A percentile compares a stretch with the other conserved stretches of the same genome.
These are phyloP conservation scores for Esperia sulphurella DNA, from an alignment of 2,888 invertebrate genomes.

Conservation along the genomic window DNA sequence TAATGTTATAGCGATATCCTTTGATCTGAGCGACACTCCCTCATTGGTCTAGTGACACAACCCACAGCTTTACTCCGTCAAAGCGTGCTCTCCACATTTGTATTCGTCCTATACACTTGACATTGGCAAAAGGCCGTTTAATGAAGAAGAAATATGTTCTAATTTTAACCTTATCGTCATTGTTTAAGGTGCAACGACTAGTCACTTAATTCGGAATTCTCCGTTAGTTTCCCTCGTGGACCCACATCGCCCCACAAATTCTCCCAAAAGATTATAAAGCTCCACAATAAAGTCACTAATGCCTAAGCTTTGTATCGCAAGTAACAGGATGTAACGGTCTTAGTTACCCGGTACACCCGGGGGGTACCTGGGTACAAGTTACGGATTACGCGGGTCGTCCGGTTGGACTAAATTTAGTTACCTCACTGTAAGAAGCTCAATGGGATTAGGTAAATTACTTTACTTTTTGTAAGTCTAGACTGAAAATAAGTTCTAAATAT, in stretches of 20 bases:
- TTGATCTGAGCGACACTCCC: too few species aligned
- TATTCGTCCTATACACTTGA: too few species aligned
- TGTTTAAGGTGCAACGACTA: too few species aligned
- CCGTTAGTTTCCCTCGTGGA: neutral
- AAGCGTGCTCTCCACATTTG: too few species aligned
- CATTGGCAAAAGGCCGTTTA: too few species aligned
- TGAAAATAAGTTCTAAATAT: too few species aligned
- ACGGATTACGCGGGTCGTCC: neutral
- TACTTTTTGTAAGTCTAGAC: neutral
- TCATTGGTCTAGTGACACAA: too few species aligned
- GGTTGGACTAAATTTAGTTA: neutral
- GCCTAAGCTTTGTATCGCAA: neutral
- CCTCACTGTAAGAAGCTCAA: neutral
- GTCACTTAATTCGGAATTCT: too few species aligned
- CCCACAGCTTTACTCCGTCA: too few species aligned
- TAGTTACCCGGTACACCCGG: neutral
- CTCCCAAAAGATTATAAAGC: constrained; percentile 1
- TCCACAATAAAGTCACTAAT: neutral
- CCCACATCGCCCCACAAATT: neutral
- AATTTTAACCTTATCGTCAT: too few species aligned
- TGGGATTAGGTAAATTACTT: neutral
- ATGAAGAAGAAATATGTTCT: too few species aligned
- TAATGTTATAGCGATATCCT: too few species aligned
- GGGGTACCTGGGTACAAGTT: neutral
- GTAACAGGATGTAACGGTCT: neutral